Evolutionary conservation across 1,140 invertebrate genomes (phyloP).

Genomic region (Drosophila nigromelanica): DNA sequence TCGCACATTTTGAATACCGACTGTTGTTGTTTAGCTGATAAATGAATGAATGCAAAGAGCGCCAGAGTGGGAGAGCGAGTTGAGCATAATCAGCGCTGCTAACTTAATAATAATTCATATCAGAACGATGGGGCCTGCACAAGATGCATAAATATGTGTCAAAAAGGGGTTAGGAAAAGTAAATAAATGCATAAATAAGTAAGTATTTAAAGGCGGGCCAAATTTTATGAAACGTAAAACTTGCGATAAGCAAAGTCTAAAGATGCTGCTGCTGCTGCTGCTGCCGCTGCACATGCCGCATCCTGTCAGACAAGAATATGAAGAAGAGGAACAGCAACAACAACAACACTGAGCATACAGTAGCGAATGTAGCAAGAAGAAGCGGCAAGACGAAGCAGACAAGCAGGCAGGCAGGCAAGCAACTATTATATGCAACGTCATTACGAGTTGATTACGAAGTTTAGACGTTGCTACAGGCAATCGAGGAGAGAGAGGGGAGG

Average conservation of each 20-base stretch:
- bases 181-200: slow-evolving; percentile 42
- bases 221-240: slow-evolving; percentile 84
- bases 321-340: slow-evolving; percentile 23
- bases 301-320: slow-evolving; percentile 33
- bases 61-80: not conserved
- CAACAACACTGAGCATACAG: slow-evolving; percentile 21
- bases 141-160: slow-evolving; percentile 3
- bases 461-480: slow-evolving; percentile 62
- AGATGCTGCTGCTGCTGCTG: slow-evolving; percentile 13
- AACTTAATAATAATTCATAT: slow-evolving; percentile 24
- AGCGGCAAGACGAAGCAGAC: slow-evolving; percentile 27
- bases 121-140: not conserved
- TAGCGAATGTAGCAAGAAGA: slow-evolving; percentile 9
- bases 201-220: slow-evolving; percentile 57
- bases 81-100: slow-evolving; percentile 14
- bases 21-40: slow-evolving; percentile 29
- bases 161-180: not conserved
- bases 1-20: slow-evolving; percentile 16
- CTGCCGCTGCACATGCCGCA: slow-evolving; percentile 16
- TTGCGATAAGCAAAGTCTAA: slow-evolving; percentile 63
- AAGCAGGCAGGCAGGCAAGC: slow-evolving; percentile 52
- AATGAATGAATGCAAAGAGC: slow-evolving; percentile 18
- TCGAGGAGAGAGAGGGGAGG: too few species aligned
- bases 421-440: slow-evolving; percentile 76
- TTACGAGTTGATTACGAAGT: slow-evolving; percentile 82